Base-by-base conservation (phyloP, 2,888 invertebrate species). In the Piscicola geometra region DNA sequence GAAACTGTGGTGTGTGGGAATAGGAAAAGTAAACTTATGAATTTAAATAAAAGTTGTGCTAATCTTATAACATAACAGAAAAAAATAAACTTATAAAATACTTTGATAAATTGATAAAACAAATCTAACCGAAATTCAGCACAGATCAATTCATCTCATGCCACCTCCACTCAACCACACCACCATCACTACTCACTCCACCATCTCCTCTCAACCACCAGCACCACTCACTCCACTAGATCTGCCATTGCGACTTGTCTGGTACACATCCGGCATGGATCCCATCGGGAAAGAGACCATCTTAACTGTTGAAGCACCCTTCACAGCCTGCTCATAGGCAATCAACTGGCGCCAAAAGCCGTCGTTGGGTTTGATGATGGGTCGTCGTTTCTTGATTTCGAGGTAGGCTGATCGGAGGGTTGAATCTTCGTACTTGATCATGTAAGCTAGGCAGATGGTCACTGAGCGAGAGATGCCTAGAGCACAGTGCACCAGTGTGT, bases 331-430 rank as follows among this genome's bases (percentile, higher is more conserved):
- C 30, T 77, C 77, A 21, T 68, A 75, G n/a, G 52, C 30, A 15
- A 77, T 77, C 15, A 77, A 70, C 75, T 77, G 77, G 9, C 56
- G 52, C 77, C 77, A 77, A 67, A 77, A 77, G 30, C 77, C 77
- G 15, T 71, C 60, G 28, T 77, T 77, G 30, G 77, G 77, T 35
- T 60, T 70, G 12, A 77, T 75, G 25, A 75, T 52, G 25, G 66
- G 75, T 1, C 77, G 41, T 30, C 32, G 68, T 25, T 33, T 33
- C 56, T 67, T 75, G 41, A 77, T 36, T 28, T 33, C 50, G 50
- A 52, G 69, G 36, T 67, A 77, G 12, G 77, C 77, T 32, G 69
- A 28, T 18, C 75, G 47, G n/a, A 77, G 50, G 0, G 75, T 71
- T 28, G 30, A 60, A 9, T 41, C 33, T 35, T 67, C 77, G 30